These are phyloP conservation scores for Lysandra bellargus DNA, from an alignment of 2,888 invertebrate species.

Conservation along the genomic window DNA sequence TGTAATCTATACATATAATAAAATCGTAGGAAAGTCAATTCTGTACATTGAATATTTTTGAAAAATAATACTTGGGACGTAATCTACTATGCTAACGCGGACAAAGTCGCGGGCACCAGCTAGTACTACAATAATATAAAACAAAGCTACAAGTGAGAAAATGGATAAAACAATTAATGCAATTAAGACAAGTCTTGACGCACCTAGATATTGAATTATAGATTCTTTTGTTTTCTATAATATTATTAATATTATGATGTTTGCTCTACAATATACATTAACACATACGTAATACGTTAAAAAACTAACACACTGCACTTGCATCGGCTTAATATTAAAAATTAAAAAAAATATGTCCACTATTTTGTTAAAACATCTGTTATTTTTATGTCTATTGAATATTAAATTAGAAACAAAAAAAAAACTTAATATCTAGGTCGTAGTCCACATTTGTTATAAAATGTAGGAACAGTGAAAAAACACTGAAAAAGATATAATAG, in stretches of 20 bases:
- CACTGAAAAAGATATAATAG: not conserved
- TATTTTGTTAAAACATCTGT: not conserved
- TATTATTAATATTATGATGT: not conserved
- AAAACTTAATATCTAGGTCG: not conserved
- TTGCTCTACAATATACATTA: not conserved
- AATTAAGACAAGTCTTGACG: conserved; percentile 6
- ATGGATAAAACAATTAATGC: conserved; percentile 18
- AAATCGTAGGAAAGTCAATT: too few relatives aligned
- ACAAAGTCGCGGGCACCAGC: too few relatives aligned
- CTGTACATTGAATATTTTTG: too few relatives aligned
- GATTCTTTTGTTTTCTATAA: not conserved
- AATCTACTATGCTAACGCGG: too few relatives aligned
- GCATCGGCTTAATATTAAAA: not conserved
- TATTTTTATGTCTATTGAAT: not conserved
- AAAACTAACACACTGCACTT: not conserved
- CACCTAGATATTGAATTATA: conserved; percentile 10
- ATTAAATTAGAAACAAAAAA: not conserved
- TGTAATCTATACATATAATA: too few relatives aligned
- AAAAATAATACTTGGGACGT: too few relatives aligned
- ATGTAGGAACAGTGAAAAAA: not conserved
- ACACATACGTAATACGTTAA: too few relatives aligned
- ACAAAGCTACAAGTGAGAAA: not conserved
- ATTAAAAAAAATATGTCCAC: too few relatives aligned
- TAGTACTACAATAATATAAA: not conserved
- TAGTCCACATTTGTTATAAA: not conserved